These are phyloP conservation scores for Neocrepidodera transversa DNA, from an alignment of 2,888 invertebrate species.

Conservation along the genomic window DNA sequence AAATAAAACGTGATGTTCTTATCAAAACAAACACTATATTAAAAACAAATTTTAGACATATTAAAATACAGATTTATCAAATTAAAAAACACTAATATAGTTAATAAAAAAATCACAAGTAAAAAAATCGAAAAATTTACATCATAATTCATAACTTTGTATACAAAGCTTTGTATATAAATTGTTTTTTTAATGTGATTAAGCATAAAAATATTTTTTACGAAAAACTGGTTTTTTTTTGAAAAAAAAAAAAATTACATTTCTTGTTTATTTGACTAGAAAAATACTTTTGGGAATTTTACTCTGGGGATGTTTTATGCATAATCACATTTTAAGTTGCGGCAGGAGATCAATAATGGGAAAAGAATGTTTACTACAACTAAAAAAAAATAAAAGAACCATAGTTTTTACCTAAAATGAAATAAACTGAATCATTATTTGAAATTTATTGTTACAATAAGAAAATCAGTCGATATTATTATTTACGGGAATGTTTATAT, in stretches of 20 bases:
- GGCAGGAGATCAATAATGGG: too few species aligned
- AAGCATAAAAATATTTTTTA: slow-evolving; percentile 1
- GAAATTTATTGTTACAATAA: background rate
- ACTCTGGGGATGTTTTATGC: too few species aligned
- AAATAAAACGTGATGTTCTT: slow-evolving; percentile 8
- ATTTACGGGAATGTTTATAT: background rate
- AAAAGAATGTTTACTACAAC: too few species aligned
- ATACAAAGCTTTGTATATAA: background rate
- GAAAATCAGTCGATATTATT: background rate
- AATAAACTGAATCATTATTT: too few species aligned
- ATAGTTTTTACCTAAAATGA: background rate
- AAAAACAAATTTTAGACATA: slow-evolving; percentile 24
- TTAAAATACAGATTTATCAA: slow-evolving; percentile 19
- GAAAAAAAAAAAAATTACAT: too few species aligned
- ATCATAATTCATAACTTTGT: slow-evolving; percentile 6
- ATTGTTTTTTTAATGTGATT: background rate
- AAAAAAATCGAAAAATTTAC: slow-evolving; percentile 26
- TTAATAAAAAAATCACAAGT: slow-evolving; percentile 23
- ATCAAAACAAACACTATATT: slow-evolving; percentile 24
- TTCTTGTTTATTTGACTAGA: too few species aligned
- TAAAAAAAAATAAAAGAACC: too few species aligned
- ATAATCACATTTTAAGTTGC: too few species aligned
- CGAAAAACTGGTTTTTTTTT: too few species aligned
- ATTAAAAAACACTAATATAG: slow-evolving; percentile 14
- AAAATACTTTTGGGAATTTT: too few species aligned